Evolutionary conservation across 2,797 vertebrate species (phyloP).

Genomic region (Notolepis coatsorum): DNA sequence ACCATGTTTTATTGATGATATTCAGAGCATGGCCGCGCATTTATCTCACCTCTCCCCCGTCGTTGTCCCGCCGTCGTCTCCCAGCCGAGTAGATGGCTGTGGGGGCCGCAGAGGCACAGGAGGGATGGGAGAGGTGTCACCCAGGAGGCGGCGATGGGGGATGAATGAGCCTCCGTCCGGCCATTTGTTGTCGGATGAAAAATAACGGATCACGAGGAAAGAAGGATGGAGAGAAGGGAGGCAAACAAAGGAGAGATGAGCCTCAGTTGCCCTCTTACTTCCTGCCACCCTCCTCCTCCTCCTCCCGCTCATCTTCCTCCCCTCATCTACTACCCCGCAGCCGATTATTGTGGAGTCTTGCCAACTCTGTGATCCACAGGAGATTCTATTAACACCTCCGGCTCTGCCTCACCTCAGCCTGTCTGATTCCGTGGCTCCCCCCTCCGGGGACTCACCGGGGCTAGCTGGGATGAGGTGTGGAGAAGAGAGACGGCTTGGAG

Average conservation of each 20-base stretch:
- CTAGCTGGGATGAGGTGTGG: constrained; percentile 9
- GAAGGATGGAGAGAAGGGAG: constrained; percentile 16
- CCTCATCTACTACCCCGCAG: constrained; percentile 6
- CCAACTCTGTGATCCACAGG: constrained; percentile 31
- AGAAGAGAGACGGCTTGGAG: constrained; percentile 22
- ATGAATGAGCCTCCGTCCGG: constrained; percentile 38
- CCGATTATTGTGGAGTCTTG: constrained; percentile 28
- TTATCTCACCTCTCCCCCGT: constrained; percentile 45
- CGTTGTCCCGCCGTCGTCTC: constrained; percentile 42
- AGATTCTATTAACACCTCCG: constrained; percentile 48
- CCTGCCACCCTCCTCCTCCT: background rate
- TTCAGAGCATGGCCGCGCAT: constrained; percentile 64
- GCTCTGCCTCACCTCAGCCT: constrained; percentile 9
- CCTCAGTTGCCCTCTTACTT: constrained; percentile 1
- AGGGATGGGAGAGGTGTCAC: constrained; percentile 23
- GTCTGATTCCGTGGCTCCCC: background rate
- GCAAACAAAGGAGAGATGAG: constrained; percentile 32
- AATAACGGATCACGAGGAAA: constrained; percentile 56
- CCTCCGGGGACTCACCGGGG: background rate
- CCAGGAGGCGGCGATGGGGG: constrained; percentile 22
- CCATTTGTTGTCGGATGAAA: constrained; percentile 40
- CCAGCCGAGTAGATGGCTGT: constrained; percentile 41
- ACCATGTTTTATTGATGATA: constrained; percentile 66
- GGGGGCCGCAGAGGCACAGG: constrained; percentile 13
- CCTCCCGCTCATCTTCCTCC: background rate